Conservation (phyloP, 53 echinoderm and acorn worm species). For the Antedon mediterranea region DNA sequence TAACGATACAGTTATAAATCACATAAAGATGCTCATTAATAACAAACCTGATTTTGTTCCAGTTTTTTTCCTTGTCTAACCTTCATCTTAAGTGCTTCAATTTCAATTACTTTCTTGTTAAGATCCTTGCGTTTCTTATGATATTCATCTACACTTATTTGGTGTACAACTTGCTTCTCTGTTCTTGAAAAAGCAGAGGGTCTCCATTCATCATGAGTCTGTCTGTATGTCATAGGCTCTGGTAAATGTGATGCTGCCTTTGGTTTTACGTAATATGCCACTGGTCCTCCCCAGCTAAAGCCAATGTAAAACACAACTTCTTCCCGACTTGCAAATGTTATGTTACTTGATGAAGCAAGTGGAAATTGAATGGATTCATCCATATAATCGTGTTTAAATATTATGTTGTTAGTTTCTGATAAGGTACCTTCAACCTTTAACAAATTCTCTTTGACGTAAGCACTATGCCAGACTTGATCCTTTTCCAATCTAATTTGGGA, state of each 20-base stretch:
- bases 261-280: slow-evolving; percentile 25
- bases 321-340: slow-evolving; percentile 9
- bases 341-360: slow-evolving; percentile 8
- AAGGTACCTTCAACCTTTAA: slow-evolving; percentile 14
- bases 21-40: too few relatives aligned
- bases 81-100: too few relatives aligned
- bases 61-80: too few relatives aligned
- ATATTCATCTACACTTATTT: too few relatives aligned
- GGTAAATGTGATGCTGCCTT: not conserved
- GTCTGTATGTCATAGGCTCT: too few relatives aligned
- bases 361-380: slow-evolving; percentile 17
- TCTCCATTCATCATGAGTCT: too few relatives aligned
- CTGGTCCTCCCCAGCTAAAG: slow-evolving; percentile 37
- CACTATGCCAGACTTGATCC: slow-evolving; percentile 16
- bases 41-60: too few relatives aligned
- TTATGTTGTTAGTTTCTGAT: slow-evolving; percentile 2
- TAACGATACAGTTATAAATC: too few relatives aligned
- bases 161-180: too few relatives aligned
- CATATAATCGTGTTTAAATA: not conserved
- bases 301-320: slow-evolving; percentile 25
- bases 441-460: slow-evolving; percentile 5
- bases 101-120: too few relatives aligned
- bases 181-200: too few relatives aligned
- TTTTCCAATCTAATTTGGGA: not conserved
- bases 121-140: too few relatives aligned